Evolutionary conservation across 1,140 invertebrate species (phyloP), one percentile per base, ranked within the genome.

Genomic region (Agrypnia vestita): DNA sequence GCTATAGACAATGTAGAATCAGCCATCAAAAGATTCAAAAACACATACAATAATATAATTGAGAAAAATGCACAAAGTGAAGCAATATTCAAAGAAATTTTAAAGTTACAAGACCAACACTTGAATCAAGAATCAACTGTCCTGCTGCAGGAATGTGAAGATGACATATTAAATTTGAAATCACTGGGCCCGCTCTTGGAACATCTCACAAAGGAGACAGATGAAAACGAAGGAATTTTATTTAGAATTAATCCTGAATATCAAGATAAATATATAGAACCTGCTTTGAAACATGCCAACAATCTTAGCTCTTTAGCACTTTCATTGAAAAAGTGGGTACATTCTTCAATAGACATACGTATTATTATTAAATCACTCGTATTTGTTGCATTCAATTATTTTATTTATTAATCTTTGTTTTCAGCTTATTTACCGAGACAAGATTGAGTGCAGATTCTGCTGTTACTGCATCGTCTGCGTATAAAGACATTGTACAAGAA

Each of bases 401-500:
- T 56, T 7, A 13, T n/a, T 13, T 56, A 8, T 64, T 43, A n/a
- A n/a, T 13, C n/a, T 64, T 43, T 64, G n/a, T 25, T 84, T 87
- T 55, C 84, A 95, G 94, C 76, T 84, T 94, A 77, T 95, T 96
- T 85, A 92, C 91, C 46, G 90, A 92, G 79, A 94, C 94, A 1
- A 90, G 92, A 47, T 90, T 91, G 51, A 91, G 92, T 69, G 93
- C 95, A 17, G 92, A 92, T 15, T 91, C 91, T 80, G 93, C 95
- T 17, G 86, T 96, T 44, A 91, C 92, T 84, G 95, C 96, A 0
- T 96, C 96, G 53, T 92, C 93, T 72, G 96, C 94, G 0, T 97
- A 97, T 86, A 91, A 95, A 83, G 93, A 93, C 82, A 97, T 98
- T 71, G 92, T 95, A 0, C 90, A 93, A 56, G 90, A 91, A 21